Conservation (phyloP, 2,797 vertebrate species). For the Dendrocincla fuliginosa region DNA sequence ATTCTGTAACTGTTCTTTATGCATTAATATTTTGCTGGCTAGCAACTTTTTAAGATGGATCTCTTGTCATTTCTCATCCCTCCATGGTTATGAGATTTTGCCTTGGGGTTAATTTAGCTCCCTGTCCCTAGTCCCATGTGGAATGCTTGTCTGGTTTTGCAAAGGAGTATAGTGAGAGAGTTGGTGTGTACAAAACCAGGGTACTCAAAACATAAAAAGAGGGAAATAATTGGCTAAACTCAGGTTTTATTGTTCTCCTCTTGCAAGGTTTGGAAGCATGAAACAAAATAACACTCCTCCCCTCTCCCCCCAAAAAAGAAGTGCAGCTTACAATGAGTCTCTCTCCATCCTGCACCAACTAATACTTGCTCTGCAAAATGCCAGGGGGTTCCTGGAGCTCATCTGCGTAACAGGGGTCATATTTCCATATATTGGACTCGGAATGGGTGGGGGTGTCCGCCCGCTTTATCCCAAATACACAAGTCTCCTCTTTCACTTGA, state of each 20-base stretch:
- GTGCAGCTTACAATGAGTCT: not conserved
- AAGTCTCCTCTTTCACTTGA: slow-evolving; percentile 43
- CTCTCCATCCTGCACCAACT: not conserved
- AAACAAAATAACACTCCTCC: not conserved
- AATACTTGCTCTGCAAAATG: slow-evolving; percentile 5
- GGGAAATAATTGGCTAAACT: not conserved
- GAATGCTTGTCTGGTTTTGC: not conserved
- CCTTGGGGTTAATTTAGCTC: not conserved
- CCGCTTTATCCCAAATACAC: not conserved
- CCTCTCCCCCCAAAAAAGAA: not conserved
- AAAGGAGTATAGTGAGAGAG: not conserved
- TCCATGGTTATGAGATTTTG: not conserved
- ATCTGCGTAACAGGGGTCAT: not conserved
- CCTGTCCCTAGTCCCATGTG: not conserved
- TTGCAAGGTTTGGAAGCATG: not conserved
- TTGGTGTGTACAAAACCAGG: not conserved
- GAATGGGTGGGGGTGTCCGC: not conserved
- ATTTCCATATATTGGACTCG: not conserved
- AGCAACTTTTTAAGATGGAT: not conserved
- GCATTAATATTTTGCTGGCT: not conserved
- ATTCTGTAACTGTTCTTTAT: not conserved
- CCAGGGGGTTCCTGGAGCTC: slow-evolving; percentile 6
- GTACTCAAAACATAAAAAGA: not conserved
- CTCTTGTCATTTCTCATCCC: not conserved
- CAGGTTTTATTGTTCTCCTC: not conserved